Conservation (phyloP, 2,888 invertebrate species). For the Teleiodes luculella region DNA sequence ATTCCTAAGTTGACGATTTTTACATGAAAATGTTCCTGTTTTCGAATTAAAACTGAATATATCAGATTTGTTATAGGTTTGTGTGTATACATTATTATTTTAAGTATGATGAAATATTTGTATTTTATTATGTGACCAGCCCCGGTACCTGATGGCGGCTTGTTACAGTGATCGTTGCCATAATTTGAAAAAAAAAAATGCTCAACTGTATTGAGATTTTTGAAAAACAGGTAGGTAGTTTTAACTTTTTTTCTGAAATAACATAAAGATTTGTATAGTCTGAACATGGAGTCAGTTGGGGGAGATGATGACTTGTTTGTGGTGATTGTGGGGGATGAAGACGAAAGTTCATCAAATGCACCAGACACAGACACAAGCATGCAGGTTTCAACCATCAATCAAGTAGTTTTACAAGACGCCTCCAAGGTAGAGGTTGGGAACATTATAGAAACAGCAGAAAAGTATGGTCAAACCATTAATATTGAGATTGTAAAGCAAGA, state of each 20-base stretch:
- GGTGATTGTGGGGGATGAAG: constrained; percentile 29
- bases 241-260: too few species aligned
- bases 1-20: too few species aligned
- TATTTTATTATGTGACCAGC: too few species aligned
- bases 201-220: too few species aligned
- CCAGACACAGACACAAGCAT: background rate
- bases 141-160: background rate
- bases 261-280: background rate
- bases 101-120: too few species aligned
- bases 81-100: too few species aligned
- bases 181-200: background rate
- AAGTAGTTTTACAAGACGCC: constrained; percentile 32
- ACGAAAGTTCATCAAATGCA: background rate
- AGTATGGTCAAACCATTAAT: constrained; percentile 36
- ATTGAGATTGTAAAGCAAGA: constrained; percentile 14
- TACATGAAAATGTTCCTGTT: too few species aligned
- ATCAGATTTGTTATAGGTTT: too few species aligned
- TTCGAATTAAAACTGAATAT: too few species aligned
- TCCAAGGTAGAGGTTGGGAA: constrained; percentile 25
- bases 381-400: constrained; percentile 24
- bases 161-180: background rate
- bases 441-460: constrained; percentile 37
- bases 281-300: background rate
- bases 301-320: constrained; percentile 34
- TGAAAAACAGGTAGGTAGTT: too few species aligned